phyloP scores from a whole-genome alignment of 2,113 vertebrate species.

The Microtus oregoni region DNA sequence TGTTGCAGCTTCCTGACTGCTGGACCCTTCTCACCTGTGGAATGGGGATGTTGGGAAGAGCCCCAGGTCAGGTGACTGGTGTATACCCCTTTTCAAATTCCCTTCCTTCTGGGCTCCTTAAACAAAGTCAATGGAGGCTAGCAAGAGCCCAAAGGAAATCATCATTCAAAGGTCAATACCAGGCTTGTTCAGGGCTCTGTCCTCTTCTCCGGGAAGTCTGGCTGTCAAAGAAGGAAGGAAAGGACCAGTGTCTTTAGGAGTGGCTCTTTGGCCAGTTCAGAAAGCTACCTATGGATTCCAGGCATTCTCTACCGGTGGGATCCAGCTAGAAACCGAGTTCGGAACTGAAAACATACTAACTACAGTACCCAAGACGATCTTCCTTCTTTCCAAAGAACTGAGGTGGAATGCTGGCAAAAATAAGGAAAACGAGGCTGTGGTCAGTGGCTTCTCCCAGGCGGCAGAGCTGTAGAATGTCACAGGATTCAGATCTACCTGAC shows the following conservation, averaged over 20 bases:
- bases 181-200: neutral
- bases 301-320: neutral
- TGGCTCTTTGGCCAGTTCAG: neutral
- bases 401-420: neutral
- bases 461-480: slow-evolving; percentile 4
- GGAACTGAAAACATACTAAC: neutral
- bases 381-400: neutral
- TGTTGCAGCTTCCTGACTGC: neutral
- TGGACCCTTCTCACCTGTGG: neutral
- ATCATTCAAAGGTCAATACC: neutral
- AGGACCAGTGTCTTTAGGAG: neutral
- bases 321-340: slow-evolving; percentile 43
- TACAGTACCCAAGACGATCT: neutral
- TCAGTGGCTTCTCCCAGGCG: neutral
- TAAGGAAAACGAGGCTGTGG: neutral
- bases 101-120: neutral
- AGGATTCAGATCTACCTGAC: neutral
- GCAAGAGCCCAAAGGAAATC: neutral
- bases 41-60: neutral
- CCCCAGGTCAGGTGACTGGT: neutral
- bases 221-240: slow-evolving; percentile 4
- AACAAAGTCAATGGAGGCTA: neutral
- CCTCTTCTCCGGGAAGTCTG: neutral
- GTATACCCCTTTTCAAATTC: neutral
- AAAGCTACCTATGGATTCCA: neutral